Evolutionary conservation across 2,888 invertebrate genomes (phyloP).

Genomic region (Tenthredo scrophulariae): DNA sequence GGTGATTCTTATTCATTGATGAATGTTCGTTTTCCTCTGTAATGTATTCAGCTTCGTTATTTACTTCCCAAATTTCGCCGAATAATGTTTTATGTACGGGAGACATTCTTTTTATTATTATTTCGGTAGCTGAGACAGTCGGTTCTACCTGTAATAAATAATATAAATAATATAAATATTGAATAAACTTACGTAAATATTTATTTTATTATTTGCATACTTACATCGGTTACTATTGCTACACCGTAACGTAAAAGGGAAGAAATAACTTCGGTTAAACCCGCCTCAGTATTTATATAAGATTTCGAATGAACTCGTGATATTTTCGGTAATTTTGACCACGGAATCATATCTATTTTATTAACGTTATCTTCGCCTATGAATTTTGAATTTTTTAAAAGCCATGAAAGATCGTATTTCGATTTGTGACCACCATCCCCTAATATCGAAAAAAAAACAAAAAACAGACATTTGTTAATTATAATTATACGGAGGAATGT

Average conservation of each 20-base stretch:
- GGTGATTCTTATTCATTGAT: conserved; percentile 73
- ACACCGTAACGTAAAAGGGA: conserved; percentile 32
- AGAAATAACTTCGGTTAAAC: conserved; percentile 22
- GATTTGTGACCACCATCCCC: conserved; percentile 43
- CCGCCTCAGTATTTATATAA: conserved; percentile 30
- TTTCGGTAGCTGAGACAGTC: conserved; percentile 79
- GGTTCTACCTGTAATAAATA: conserved; percentile 77
- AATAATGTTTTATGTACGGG: conserved; percentile 86
- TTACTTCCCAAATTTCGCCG: conserved; percentile 87
- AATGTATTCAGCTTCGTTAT: conserved; percentile 77
- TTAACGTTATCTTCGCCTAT: neutral
- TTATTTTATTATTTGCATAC: conserved; percentile 9
- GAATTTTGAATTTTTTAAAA: conserved; percentile 8
- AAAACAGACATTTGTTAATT: neutral
- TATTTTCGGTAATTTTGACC: conserved; percentile 24
- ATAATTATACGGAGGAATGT: neutral
- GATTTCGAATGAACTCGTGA: conserved; percentile 15
- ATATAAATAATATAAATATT: neutral
- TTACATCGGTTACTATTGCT: conserved; percentile 36
- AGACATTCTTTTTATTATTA: conserved; percentile 81
- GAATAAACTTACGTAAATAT: neutral
- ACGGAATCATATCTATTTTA: neutral
- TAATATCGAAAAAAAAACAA: neutral
- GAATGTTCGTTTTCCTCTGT: conserved; percentile 75
- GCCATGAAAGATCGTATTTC: conserved; percentile 29